Evolutionary conservation across 64 coral and sea anemone genomes (phyloP), one percentile per base, ranked within the genome.

Genomic region (Stichodactyla helianthus): DNA sequence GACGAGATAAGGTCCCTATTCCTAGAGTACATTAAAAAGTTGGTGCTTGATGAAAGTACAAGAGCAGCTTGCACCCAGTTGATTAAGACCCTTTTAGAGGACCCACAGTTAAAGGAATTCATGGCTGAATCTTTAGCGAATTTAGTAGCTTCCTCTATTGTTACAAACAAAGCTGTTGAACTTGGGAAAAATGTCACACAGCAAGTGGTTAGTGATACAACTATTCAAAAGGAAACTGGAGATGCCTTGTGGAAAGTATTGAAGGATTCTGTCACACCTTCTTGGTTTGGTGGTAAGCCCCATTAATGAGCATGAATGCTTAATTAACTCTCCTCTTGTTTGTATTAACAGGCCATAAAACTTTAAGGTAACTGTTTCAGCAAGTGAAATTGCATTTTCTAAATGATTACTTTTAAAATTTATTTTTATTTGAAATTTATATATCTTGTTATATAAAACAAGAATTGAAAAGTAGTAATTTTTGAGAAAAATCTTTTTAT

Each of bases 151-250:
- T 97, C 95, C 12, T 89, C 95, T 27, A 77, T 97, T 93, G 95
- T 97, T 55, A 86, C 67, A 85, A 88, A 85, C 82, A 97, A 93
- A 77, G 95, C 95, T 83, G 92, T 91, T 62, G 95, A 93, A 28
- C 77, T 97, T 6, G 95, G 95, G 2, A 97, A 97, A 60, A 97
- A 68, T 83, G 86, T 97, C 11, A 97, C 95, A 0, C 95, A 97
- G 9, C 55, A 91, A 52, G 95, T 97, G 59, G 95, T 97, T 31
- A 93, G 84, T 70, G 95, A 97, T 50, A 78, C 76, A 54, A 26
- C 35, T 18, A 97, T 97, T 71, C 95, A 93, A 59, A 84, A 93
- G 19, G 95, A 97, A 65, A 97, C 95, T 62, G 95, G 95, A 35
- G 92, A 97, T 85, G 92, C 92, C 15, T 78, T 93, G 82, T 97